Evolutionary conservation across 2,888 invertebrate genomes (phyloP), one percentile per base, ranked within the genome.

Genomic region (Troides aeacus): DNA sequence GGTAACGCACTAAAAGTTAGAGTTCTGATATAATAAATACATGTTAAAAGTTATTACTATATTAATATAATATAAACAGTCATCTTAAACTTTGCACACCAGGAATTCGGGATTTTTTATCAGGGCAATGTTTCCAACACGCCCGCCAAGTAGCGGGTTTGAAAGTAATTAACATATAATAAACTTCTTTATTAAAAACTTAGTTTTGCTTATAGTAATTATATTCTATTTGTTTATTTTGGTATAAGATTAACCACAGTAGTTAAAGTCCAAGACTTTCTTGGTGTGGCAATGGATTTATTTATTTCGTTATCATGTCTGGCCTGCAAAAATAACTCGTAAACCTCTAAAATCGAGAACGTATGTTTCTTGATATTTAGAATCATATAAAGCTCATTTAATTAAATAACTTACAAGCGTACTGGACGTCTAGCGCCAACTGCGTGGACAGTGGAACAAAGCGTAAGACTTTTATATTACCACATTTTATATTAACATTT

Each of bases 361-460:
- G 15, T 4, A 50, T 50, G 50, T 50, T 17, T 2, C 50, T 18
- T 18, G 17, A 4, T 17, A 50, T 17, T 12, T 18, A 17, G 50
- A 15, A 3, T 50, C 15, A 2, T 50, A 39, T 39, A 39, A 39
- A 39, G 39, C 18, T 50, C 50, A 50, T 60, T 39, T 18, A 23
- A 30, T 50, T 66, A n/a, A 50, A 39, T 50, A 62, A 12, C 67
- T 89, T 87, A 77, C 90, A 91, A 92, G 92, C 92, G 90, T 73
- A 81, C 92, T 83, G 92, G 92, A 90, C 90, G 90, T 75, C 88
- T 80, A 68, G 85, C 92, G 62, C 84, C 90, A 68, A 84, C 90
- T 65, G 92, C 92, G 69, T 92, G 92, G 92, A 92, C 92, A 46
- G 91, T 92, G 71, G 91, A 92, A 79, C 89, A 92, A 74, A 86